phyloP scores from a whole-genome alignment of 2,888 invertebrate genomes.

The Lumbricus terrestris region DNA sequence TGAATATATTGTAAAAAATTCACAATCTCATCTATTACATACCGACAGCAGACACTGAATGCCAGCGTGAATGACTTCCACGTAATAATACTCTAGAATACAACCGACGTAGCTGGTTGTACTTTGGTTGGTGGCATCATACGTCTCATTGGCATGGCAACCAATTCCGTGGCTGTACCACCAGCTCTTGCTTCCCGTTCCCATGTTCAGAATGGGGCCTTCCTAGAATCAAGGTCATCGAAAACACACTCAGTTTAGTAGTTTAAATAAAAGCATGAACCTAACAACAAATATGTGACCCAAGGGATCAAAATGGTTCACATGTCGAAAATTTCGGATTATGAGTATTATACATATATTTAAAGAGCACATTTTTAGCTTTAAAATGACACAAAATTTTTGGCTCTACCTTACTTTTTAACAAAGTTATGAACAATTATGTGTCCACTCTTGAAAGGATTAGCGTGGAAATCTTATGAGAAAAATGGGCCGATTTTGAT shows the following conservation, averaged over 20 bases:
- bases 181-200: slow-evolving; percentile 21
- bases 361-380: no score
- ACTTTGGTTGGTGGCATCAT: background rate
- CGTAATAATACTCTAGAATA: slow-evolving; percentile 78
- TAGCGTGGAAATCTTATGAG: no score
- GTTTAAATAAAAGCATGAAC: background rate
- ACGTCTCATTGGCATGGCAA: slow-evolving; percentile 15
- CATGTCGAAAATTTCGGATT: no score
- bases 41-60: slow-evolving; percentile 66
- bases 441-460: no score
- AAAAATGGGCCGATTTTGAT: no score
- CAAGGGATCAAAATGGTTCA: no score
- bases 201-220: slow-evolving; percentile 19
- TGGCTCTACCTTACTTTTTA: no score
- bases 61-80: slow-evolving; percentile 85
- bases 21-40: background rate
- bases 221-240: background rate
- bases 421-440: no score
- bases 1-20: background rate
- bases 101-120: slow-evolving; percentile 65
- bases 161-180: slow-evolving; percentile 18
- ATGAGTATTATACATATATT: no score
- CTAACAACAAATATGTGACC: background rate
- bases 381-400: no score
- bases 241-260: background rate